Base-by-base conservation (phyloP, 2,888 invertebrate species). In the Drosophila melanosoma region DNA sequence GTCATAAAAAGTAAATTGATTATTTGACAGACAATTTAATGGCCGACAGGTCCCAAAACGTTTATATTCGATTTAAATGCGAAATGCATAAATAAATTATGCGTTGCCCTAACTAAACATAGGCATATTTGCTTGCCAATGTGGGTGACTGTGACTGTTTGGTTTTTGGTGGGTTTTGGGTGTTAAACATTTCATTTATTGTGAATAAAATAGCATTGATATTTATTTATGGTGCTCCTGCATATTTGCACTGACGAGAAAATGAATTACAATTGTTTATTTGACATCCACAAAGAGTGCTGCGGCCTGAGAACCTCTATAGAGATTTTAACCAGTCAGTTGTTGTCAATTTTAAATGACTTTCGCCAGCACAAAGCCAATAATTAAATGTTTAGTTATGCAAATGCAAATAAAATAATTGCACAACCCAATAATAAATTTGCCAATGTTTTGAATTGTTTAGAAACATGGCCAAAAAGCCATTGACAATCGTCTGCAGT, bases 301-400 rank as follows among this genome's bases (percentile, higher is more conserved):
- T 29, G 17, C 26, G 52, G 59, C 64, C 64, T n/a, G 17, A 12
- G 26, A 32, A 17, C 20, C 26, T 51, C 38, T 8, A 36, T 23
- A 7, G 35, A 42, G 23, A 33, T 29, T 49, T 51, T n/a, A 59
- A 26, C n/a, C 12, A 32, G 32, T n/a, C 57, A 42, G 40, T 69
- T 82, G 79, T 79, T 87, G 45, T 74, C 73, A 83, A 74, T 76
- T 81, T 81, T 70, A 79, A 80, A 87, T 89, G 82, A 87, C 74
- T 88, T 83, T 82, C 54, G 32, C 26, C 57, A 32, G 32, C 73
- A 53, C 68, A 76, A 82, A 77, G 69, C 70, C 73, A 62, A 87
- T 89, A 89, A 89, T 89, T 82, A 76, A 89, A 84, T 89, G 76
- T 82, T 87, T 89, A 84, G 82, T 76, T 82, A 87, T 89, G 76